These are phyloP conservation scores for Acrobasis repandana DNA, from an alignment of 2,888 invertebrate genomes.

Conservation along the genomic window DNA sequence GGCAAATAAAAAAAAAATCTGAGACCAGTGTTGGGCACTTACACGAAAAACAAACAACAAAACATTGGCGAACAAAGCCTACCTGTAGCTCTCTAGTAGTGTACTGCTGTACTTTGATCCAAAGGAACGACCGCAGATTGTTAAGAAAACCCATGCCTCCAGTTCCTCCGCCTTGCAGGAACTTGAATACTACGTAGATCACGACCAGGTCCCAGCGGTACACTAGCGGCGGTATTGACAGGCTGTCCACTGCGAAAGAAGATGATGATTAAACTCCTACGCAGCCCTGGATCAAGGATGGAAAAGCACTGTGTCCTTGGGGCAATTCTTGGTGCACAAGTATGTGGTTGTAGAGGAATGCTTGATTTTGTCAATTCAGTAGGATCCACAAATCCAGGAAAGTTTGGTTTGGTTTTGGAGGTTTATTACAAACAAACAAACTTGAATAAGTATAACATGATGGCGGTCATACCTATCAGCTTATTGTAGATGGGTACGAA, in stretches of 20 bases:
- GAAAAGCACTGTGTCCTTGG: too few relatives aligned
- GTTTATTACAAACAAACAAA: too few relatives aligned
- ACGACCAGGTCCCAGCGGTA: constrained; percentile 96
- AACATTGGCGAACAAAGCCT: constrained; percentile 34
- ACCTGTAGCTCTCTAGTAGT: constrained; percentile 96
- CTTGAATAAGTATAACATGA: too few relatives aligned
- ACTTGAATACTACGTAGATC: constrained; percentile 93
- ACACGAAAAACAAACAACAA: too few relatives aligned
- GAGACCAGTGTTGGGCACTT: too few relatives aligned
- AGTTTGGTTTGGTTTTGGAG: too few relatives aligned
- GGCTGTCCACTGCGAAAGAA: constrained; percentile 88
- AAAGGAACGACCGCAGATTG: constrained; percentile 94
- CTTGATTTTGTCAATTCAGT: too few relatives aligned
- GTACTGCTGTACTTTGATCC: constrained; percentile 98
- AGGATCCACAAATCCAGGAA: too few relatives aligned
- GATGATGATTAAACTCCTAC: constrained; percentile 8
- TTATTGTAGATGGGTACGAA: constrained; percentile 97
- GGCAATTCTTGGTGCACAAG: too few relatives aligned
- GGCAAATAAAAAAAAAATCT: too few relatives aligned
- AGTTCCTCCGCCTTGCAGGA: constrained; percentile 97
- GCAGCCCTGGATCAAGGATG: too few relatives aligned
- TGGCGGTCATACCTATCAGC: constrained; percentile 89
- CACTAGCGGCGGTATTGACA: constrained; percentile 80
- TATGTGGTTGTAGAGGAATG: too few relatives aligned
- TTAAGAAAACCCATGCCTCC: constrained; percentile 96